A percentile compares a stretch with the other conserved stretches of the same genome.
These are phyloP conservation scores for Lepus europaeus DNA, from an alignment of 2,113 vertebrate species.

Conservation along the genomic window DNA sequence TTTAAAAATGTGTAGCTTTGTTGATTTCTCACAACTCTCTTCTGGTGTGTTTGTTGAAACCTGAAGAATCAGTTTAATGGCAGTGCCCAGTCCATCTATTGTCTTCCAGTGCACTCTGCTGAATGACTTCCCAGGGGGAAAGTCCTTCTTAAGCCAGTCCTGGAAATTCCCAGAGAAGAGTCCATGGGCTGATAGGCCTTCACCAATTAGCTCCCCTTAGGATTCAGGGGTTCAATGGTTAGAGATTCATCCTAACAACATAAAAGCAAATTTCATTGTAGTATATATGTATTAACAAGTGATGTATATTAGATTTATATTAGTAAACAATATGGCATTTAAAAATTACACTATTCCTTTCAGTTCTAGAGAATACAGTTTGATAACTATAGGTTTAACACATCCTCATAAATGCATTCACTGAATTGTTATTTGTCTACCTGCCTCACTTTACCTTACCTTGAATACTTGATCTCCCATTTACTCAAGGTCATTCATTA, in stretches of 20 bases:
- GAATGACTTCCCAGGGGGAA: not conserved
- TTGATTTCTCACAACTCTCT: not conserved
- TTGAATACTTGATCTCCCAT: not conserved
- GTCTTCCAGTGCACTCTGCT: fast-evolving
- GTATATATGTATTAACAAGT: not conserved
- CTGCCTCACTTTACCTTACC: not conserved
- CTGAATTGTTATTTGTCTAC: not conserved
- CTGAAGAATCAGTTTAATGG: not conserved
- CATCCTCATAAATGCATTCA: not conserved
- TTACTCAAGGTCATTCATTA: not conserved
- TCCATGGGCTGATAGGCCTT: not conserved
- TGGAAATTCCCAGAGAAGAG: not conserved
- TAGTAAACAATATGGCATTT: not conserved
- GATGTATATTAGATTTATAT: not conserved
- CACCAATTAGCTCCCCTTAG: not conserved
- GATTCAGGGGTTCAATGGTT: not conserved
- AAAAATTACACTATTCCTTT: not conserved
- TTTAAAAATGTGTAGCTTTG: not conserved
- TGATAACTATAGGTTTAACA: not conserved
- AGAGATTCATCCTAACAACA: not conserved
- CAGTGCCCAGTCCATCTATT: too few relatives aligned
- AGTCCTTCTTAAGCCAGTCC: not conserved
- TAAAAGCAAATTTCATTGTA: not conserved
- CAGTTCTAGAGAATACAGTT: not conserved
- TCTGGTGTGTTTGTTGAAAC: not conserved